Evolutionary conservation across 2,113 vertebrate genomes (phyloP), one percentile per base, ranked within the genome.

Genomic region (Platysteira castanea): DNA sequence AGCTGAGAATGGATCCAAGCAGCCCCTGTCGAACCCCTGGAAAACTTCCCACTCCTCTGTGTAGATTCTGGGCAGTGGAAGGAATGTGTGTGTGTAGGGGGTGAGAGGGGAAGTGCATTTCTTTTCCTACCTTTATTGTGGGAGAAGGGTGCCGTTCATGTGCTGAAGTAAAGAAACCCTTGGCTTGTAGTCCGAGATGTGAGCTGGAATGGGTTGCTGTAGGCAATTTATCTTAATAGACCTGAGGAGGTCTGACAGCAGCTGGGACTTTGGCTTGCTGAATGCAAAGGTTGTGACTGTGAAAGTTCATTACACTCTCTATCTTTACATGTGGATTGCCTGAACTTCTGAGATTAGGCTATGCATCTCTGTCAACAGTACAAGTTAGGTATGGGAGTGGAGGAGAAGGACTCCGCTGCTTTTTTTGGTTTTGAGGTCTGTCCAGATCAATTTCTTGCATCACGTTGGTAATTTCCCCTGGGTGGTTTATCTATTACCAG

Each of bases 401-500:
- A 74, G 39, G 52, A 78, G 68, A 77, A 81, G 31, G 20, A 80
- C 42, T 81, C 7, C 33, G 8, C 41, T 75, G 41, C 42, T 56
- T 47, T 83, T 83, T 88, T 93, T 90, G 54, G 4, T 84, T 94
- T 27, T 84, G 73, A 92, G 31, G 33, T 78, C 68, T 94, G 33
- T 81, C 67, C 64, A 88, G 74, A 93, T 93, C 69, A 96, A 35
- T 93, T 92, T 53, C 42, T 87, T 92, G 60, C 80, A 71, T 92
- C 73, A 19, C 2, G 0, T 47, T 87, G 70, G 77, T 92, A 86
- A 94, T 97, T 96, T 93, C 94, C 87, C 77, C 84, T 60, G 79
- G 41, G 88, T 61, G 53, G 56, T 77, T 95, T 93, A 89, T 93
- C 85, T 95, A 7, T 84, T 93, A 65, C 50, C 35, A 79, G 83